phyloP scores from a whole-genome alignment of 2,888 invertebrate genomes.

The Drosophila borborema region DNA sequence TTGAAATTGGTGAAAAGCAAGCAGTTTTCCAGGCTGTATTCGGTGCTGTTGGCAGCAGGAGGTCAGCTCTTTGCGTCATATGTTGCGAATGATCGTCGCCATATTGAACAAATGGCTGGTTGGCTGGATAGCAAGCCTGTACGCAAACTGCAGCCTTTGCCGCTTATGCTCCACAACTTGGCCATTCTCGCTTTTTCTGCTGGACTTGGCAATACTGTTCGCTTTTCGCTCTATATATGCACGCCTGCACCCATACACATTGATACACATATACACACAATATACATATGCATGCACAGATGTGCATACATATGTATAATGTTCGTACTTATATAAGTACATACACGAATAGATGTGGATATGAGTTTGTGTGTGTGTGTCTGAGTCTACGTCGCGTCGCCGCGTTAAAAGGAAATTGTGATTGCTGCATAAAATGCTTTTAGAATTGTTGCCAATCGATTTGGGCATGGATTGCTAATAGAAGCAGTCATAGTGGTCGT shows the following conservation, averaged over 20 bases:
- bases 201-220: constrained; percentile 17
- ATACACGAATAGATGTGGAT: background rate
- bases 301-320: constrained; percentile 14
- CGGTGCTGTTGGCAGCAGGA: constrained; percentile 32
- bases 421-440: constrained; percentile 79
- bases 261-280: background rate
- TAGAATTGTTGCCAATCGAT: constrained; percentile 80
- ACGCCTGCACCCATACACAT: background rate
- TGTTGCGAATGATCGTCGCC: constrained; percentile 78
- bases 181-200: constrained; percentile 22
- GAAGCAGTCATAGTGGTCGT: constrained; percentile 31
- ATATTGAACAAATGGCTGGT: constrained; percentile 72
- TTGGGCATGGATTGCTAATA: constrained; percentile 74
- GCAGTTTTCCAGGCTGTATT: constrained; percentile 6
- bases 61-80: constrained; percentile 55
- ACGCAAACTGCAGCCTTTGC: constrained; percentile 40
- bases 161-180: constrained; percentile 26
- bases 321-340: constrained; percentile 3
- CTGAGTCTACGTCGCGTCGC: constrained; percentile 48
- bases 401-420: constrained; percentile 78
- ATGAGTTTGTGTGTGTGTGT: background rate
- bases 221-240: constrained; percentile 21
- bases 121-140: constrained; percentile 20
- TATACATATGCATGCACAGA: background rate
- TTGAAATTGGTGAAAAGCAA: constrained; percentile 59